A percentile compares a stretch with the other conserved stretches of the same genome.
Evolutionary conservation across 2,888 invertebrate genomes (phyloP).

Genomic region (Liopterus haemorrhoidalis): DNA sequence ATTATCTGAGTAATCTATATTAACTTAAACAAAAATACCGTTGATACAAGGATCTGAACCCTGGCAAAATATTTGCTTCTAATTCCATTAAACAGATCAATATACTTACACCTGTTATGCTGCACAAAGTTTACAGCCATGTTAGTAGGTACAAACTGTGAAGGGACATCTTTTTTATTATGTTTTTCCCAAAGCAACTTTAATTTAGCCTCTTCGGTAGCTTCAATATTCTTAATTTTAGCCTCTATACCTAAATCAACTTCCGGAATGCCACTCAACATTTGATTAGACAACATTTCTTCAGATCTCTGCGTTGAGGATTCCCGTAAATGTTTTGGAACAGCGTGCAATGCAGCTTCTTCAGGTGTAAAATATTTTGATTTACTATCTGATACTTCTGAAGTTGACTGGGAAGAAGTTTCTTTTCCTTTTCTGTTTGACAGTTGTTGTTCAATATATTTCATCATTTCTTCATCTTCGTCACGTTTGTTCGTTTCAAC

Average conservation of each 20-base stretch:
- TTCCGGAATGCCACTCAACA: constrained; percentile 99
- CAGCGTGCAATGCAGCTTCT: constrained; percentile 81
- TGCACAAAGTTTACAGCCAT: constrained; percentile 98
- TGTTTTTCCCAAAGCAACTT: constrained; percentile 82
- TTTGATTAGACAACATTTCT: constrained; percentile 99
- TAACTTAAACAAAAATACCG: constrained; percentile 61
- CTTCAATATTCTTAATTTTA: constrained; percentile 97
- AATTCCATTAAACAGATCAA: constrained; percentile 3
- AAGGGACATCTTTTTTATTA: constrained; percentile 87
- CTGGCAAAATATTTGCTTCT: background rate
- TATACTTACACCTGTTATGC: constrained; percentile 80
- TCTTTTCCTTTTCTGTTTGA: constrained; percentile 72
- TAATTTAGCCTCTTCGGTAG: constrained; percentile 97
- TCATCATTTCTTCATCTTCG: constrained; percentile 98
- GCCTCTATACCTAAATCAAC: constrained; percentile 99
- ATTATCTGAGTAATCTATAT: constrained; percentile 67
- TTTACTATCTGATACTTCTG: constrained; percentile 46
- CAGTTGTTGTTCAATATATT: constrained; percentile 83
- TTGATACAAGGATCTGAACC: too few species aligned
- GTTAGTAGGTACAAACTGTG: constrained; percentile 94
- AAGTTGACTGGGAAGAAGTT: constrained; percentile 39
- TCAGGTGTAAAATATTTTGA: constrained; percentile 73
- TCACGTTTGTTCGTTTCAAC: constrained; percentile 97
- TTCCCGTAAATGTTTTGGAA: constrained; percentile 84
- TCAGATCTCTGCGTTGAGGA: constrained; percentile 86